Conservation (phyloP, 2,797 vertebrate species). For the Liparis tanakae region DNA sequence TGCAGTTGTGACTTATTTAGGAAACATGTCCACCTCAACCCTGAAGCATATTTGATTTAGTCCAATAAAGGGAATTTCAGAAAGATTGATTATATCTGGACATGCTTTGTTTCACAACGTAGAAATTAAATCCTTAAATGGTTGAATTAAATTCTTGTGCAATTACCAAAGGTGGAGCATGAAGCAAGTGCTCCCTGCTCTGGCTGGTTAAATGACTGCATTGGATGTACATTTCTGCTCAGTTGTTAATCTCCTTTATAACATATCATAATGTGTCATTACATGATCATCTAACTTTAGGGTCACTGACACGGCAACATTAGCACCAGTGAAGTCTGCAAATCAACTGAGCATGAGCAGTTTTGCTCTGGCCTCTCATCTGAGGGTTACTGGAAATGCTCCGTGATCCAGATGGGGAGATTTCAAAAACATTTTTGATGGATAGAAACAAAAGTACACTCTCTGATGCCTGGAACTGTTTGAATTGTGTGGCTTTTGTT, state of each 20-base stretch:
- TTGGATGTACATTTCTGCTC: constrained; percentile 38
- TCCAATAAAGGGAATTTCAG: constrained; percentile 45
- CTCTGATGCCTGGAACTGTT: constrained; percentile 36
- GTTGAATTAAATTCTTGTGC: constrained; percentile 48
- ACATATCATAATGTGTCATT: neutral
- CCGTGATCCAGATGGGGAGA: constrained; percentile 54
- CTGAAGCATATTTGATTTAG: constrained; percentile 42
- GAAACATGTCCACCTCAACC: constrained; percentile 4
- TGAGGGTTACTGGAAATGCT: constrained; percentile 47
- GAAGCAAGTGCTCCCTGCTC: constrained; percentile 24
- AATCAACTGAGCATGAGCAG: constrained; percentile 21
- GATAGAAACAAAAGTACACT: constrained; percentile 20
- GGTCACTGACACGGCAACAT: constrained; percentile 3
- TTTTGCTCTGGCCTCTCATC: constrained; percentile 49
- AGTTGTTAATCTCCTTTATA: constrained; percentile 7
- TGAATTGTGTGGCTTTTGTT: constrained; percentile 53
- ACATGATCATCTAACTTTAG: constrained; percentile 6
- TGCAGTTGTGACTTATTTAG: neutral
- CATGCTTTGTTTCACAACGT: constrained; percentile 44
- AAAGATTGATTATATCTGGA: constrained; percentile 45
- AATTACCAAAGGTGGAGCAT: constrained; percentile 48
- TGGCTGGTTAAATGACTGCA: constrained; percentile 28
- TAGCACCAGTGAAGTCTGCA: constrained; percentile 17
- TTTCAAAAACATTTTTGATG: constrained; percentile 12
- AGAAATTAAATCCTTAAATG: constrained; percentile 53